Conservation (phyloP, 2,113 vertebrate species). For the Megaceryle maxima region DNA sequence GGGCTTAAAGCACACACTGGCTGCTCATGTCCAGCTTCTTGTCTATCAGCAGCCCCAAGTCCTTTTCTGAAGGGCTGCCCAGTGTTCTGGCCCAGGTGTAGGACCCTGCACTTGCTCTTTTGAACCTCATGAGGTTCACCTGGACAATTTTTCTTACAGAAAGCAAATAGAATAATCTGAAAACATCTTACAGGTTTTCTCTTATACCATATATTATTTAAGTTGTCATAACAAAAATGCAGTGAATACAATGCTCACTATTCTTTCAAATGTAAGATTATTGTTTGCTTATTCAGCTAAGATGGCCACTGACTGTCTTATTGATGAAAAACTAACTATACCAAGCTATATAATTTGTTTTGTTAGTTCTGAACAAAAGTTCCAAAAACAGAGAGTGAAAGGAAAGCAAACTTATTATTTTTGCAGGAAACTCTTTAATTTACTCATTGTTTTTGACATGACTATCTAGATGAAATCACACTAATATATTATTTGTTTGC, state of each 20-base stretch:
- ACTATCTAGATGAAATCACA: neutral
- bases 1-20: too few relatives aligned
- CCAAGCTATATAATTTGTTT: neutral
- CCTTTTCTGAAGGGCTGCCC: too few relatives aligned
- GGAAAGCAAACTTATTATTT: neutral
- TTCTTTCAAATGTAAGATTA: neutral
- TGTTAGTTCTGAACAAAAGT: neutral
- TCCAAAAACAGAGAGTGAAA: neutral
- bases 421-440: neutral
- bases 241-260: neutral
- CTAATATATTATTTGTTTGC: neutral
- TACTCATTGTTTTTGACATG: neutral
- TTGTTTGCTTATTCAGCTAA: neutral
- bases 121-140: too few relatives aligned
- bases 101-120: too few relatives aligned
- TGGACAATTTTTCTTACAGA: neutral
- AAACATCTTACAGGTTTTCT: neutral
- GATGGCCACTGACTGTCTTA: neutral
- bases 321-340: neutral
- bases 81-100: too few relatives aligned
- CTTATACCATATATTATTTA: neutral
- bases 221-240: neutral
- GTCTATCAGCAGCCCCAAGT: too few relatives aligned
- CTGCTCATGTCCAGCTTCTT: too few relatives aligned
- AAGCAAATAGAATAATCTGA: neutral